These are phyloP conservation scores for Goniozus legneri DNA, from an alignment of 1,140 invertebrate species.

Conservation along the genomic window DNA sequence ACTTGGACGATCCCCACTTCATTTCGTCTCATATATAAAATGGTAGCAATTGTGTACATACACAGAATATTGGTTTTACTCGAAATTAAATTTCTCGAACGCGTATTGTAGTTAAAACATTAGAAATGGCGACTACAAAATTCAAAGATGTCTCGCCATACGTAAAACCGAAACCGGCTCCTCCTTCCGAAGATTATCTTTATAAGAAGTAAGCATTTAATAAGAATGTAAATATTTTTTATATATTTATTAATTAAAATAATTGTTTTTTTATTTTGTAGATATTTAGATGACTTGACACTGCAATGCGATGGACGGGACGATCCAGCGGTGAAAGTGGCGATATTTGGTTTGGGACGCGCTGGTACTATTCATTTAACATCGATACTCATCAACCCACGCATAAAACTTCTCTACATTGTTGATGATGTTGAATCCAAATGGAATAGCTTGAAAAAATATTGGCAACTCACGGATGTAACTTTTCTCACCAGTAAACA, in stretches of 20 bases:
- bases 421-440: constrained; percentile 57
- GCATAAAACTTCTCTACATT: constrained; percentile 60
- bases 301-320: constrained; percentile 14
- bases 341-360: constrained; percentile 62
- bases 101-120: no score
- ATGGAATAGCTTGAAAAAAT: constrained; percentile 49
- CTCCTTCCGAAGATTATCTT: constrained; percentile 33
- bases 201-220: constrained; percentile 32
- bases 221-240: constrained; percentile 4
- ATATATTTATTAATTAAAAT: constrained; percentile 6
- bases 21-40: no score
- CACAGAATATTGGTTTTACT: no score
- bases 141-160: constrained; percentile 34
- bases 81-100: no score
- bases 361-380: constrained; percentile 62
- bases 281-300: constrained; percentile 26
- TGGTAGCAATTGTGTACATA: no score
- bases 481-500: constrained; percentile 56
- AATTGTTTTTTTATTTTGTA: constrained; percentile 16
- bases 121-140: constrained; percentile 32
- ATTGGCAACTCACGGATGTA: constrained; percentile 54
- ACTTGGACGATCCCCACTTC: no score
- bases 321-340: constrained; percentile 35
- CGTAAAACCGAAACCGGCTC: constrained; percentile 7
- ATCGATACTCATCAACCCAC: constrained; percentile 55